Conservation (phyloP, 2,113 vertebrate species). For the Sphaerodactylus townsendi region DNA sequence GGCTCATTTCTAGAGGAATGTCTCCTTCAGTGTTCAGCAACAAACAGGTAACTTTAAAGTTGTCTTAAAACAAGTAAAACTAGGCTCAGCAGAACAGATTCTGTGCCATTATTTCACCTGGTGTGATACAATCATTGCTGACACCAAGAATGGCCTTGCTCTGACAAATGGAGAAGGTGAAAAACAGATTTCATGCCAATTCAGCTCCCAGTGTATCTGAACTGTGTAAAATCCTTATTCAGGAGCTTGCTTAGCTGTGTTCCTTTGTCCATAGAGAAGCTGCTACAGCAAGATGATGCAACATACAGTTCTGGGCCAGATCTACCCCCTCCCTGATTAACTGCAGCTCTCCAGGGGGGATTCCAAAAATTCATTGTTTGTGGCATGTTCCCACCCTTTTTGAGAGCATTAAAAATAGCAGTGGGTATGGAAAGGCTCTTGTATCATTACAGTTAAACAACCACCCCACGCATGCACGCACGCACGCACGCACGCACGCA, state of each 20-base stretch:
- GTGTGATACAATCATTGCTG: background rate
- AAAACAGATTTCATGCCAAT: background rate
- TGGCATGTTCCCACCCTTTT: background rate
- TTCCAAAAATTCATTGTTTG: background rate
- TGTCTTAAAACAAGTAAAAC: background rate
- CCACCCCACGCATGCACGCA: background rate
- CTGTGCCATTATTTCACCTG: accelerated
- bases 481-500: too few species aligned
- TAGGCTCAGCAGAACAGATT: background rate
- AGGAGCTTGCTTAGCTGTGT: background rate
- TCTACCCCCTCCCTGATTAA: background rate
- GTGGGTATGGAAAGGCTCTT: background rate
- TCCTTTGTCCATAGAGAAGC: background rate
- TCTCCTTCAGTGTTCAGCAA: background rate
- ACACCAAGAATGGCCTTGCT: background rate
- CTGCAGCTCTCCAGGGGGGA: background rate
- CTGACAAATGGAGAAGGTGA: background rate
- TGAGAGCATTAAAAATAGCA: too few species aligned
- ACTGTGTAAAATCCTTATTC: background rate
- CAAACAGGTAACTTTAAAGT: background rate
- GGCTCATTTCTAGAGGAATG: background rate
- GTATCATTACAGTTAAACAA: background rate
- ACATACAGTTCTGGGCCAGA: background rate
- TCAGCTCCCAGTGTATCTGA: background rate
- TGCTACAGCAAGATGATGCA: background rate